A percentile compares a stretch with the other conserved stretches of the same genome.
Conservation (phyloP, 1,140 invertebrate species). For the Leptopilina clavipes region DNA sequence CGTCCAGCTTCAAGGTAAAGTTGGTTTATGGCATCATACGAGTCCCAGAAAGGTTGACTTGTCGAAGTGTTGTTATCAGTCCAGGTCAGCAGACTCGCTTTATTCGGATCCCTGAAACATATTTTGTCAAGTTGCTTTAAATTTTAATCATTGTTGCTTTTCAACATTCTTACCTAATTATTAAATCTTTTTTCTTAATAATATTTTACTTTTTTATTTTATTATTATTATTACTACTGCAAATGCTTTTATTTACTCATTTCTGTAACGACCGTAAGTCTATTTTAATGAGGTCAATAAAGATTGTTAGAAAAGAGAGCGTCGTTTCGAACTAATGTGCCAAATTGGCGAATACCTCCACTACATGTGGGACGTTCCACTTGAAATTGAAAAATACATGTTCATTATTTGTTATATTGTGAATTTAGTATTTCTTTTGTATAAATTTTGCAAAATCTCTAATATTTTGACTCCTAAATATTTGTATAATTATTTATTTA, state of each 20-base stretch:
- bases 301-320: slow-evolving; percentile 15
- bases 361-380: too few relatives aligned
- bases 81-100: slow-evolving; percentile 61
- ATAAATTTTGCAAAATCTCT: too few relatives aligned
- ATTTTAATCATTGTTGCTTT: neutral
- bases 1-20: slow-evolving; percentile 88
- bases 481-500: too few relatives aligned
- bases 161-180: too few relatives aligned
- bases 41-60: slow-evolving; percentile 86
- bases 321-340: neutral
- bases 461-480: too few relatives aligned
- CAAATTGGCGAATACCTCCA: neutral
- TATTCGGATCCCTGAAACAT: slow-evolving; percentile 82
- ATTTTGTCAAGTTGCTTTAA: slow-evolving; percentile 15
- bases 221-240: neutral
- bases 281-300: slow-evolving; percentile 22
- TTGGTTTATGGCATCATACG: slow-evolving; percentile 92
- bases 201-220: too few relatives aligned
- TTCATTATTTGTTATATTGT: neutral
- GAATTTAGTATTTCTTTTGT: too few relatives aligned
- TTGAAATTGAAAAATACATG: neutral
- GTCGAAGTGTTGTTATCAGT: slow-evolving; percentile 44
- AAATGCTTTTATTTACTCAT: neutral
- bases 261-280: neutral
- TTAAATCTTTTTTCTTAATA: too few relatives aligned